A percentile compares a stretch with the other conserved stretches of the same genome.
These are phyloP conservation scores for Acanthurus leucopareius DNA, from an alignment of 2,797 vertebrate genomes.

Conservation along the genomic window DNA sequence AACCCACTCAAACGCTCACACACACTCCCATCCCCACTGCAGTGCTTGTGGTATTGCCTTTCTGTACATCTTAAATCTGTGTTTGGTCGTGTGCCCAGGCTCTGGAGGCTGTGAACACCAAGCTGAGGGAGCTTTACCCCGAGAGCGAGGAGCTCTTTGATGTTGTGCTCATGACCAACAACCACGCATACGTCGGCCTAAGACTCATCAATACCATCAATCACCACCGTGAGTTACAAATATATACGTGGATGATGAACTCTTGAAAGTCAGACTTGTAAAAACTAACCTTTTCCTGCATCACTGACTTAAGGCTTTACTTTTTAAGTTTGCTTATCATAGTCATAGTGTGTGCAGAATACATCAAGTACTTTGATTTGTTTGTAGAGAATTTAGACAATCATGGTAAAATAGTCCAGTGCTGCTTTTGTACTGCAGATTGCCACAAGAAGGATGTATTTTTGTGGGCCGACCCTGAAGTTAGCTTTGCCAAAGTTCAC, in stretches of 20 bases:
- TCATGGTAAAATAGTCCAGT: background rate
- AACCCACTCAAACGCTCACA: constrained; percentile 30
- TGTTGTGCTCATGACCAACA: constrained; percentile 97
- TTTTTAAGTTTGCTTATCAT: too few relatives aligned
- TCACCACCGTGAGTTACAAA: constrained; percentile 89
- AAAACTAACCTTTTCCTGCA: background rate
- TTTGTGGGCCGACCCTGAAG: background rate
- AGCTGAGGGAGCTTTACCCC: constrained; percentile 92
- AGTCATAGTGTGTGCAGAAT: too few relatives aligned
- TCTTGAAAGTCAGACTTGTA: background rate
- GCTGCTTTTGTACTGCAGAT: background rate
- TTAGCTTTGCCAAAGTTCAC: too few relatives aligned
- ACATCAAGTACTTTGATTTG: background rate
- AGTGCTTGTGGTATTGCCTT: background rate
- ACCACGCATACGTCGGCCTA: constrained; percentile 94
- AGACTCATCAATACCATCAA: constrained; percentile 98
- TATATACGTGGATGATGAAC: background rate
- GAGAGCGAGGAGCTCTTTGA: constrained; percentile 96
- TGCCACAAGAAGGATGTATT: background rate
- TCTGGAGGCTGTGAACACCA: constrained; percentile 92
- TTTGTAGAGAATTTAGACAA: background rate
- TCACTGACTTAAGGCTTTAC: too few relatives aligned
- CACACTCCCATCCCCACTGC: constrained; percentile 9
- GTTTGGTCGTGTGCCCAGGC: constrained; percentile 83
- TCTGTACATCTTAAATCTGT: constrained; percentile 1